Percentiles rank a stretch among this genome's conserved stretches.
These are phyloP conservation scores for Rhabdomys pumilio DNA, from an alignment of 2,797 vertebrate species.

Conservation along the genomic window DNA sequence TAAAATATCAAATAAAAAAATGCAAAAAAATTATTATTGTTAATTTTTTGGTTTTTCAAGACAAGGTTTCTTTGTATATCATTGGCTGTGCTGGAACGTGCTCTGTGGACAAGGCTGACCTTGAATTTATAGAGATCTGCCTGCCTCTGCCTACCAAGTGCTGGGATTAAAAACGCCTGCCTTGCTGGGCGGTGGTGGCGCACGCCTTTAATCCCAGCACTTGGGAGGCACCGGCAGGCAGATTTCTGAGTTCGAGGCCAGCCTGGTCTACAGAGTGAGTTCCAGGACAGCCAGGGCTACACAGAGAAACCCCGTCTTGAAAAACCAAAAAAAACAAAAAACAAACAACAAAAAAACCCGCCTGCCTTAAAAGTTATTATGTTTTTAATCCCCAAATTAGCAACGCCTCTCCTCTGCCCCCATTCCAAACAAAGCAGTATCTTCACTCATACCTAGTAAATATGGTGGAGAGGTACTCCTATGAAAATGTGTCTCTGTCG, in stretches of 20 bases:
- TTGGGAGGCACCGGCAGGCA: no score
- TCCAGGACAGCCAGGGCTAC: no score
- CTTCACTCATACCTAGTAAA: neutral
- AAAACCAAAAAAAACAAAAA: no score
- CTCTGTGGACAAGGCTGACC: neutral
- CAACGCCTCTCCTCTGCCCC: neutral
- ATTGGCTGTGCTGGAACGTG: neutral
- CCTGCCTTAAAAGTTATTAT: neutral
- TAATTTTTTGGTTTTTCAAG: neutral
- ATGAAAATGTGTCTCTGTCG: neutral
- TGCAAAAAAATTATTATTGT: no score
- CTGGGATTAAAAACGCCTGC: neutral
- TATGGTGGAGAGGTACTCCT: neutral
- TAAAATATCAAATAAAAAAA: no score
- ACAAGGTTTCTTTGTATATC: neutral
- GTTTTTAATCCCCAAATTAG: slow-evolving; percentile 45
- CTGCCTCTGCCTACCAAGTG: neutral
- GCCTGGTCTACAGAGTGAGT: no score
- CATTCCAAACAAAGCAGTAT: neutral
- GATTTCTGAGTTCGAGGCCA: no score
- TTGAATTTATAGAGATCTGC: neutral
- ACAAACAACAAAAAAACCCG: no score
- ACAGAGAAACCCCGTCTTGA: no score
- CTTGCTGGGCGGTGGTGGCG: neutral
- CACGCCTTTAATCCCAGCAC: no score